Conservation (phyloP, 53 echinoderm and acorn worm genomes). For the Holothuria scabra region DNA sequence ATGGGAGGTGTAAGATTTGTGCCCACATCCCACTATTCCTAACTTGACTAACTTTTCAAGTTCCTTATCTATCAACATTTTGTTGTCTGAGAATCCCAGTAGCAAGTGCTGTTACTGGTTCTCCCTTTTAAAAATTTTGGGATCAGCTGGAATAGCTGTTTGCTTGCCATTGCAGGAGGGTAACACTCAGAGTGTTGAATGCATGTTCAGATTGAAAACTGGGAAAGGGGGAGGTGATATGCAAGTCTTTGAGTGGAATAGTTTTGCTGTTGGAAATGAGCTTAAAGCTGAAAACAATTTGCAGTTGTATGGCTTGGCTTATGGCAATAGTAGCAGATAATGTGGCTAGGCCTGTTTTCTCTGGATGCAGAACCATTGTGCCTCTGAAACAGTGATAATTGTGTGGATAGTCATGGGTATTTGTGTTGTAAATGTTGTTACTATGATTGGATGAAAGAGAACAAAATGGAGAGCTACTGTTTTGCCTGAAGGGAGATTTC, state of each 20-base stretch:
- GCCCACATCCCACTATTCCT: too few relatives aligned
- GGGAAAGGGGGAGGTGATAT: too few relatives aligned
- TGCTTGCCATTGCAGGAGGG: too few relatives aligned
- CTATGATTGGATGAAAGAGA: background rate
- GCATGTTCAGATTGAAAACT: too few relatives aligned
- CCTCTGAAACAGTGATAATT: background rate
- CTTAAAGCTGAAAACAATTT: background rate
- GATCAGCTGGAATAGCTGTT: too few relatives aligned
- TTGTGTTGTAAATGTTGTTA: background rate
- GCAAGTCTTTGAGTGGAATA: too few relatives aligned
- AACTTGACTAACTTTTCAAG: too few relatives aligned
- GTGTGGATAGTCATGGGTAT: background rate
- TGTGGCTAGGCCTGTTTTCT: background rate
- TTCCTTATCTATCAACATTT: too few relatives aligned
- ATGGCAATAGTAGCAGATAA: background rate
- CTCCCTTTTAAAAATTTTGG: conserved; percentile 8
- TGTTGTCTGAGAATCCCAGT: conserved; percentile 2
- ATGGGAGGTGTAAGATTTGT: too few relatives aligned
- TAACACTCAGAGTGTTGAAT: too few relatives aligned
- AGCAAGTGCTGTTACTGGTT: background rate
- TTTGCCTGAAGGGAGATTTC: background rate
- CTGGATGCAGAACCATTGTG: background rate
- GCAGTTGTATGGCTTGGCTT: background rate
- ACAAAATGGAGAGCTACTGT: background rate
- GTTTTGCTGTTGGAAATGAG: too few relatives aligned